Base-by-base conservation (phyloP, 2,113 vertebrate genomes). In the Tricholaema leucomelas region DNA sequence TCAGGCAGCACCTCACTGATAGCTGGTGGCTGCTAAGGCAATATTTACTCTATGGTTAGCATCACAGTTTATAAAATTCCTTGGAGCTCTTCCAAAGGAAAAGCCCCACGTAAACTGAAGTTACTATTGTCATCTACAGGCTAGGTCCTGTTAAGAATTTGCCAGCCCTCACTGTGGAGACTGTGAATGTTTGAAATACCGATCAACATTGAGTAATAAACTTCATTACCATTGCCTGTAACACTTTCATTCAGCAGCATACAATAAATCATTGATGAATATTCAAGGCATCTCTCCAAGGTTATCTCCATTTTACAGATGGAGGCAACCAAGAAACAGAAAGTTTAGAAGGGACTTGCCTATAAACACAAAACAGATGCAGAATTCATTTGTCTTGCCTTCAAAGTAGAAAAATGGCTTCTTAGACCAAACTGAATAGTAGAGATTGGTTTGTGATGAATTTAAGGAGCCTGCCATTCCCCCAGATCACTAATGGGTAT, bases 271-370 rank as follows among this genome's bases (percentile, higher is more conserved):
- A 81, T 44, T 55, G 64, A 85, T 89, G 72, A 93, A 89, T 93
- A 94, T 77, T 89, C 90, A 91, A 24, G 60, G 72, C 36, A 91
- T 25, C 60, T 61, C 91, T 91, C 81, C 46, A 71, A 94, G 81
- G 72, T 87, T 94, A 94, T 92, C 90, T 89, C 38, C 28, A 67
- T 93, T 91, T 91, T 85, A 92, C 88, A 81, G 72, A 93, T 15
- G 8, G 28, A 87, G 20, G 42, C 69, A 86, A 84, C 73, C 58
- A 74, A 66, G 42, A 83, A 66, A 76, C n/a, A 75, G 71, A 70
- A 82, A 89, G 75, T 87, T 92, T 27, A 69, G 23, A 50, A 93
- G 25, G 5, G 28, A 27, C 50, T 78, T 40, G 36, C 55, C 24
- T 30, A 31, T 11, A 70, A 85, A 33, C 40, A 80, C 36, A 46